Conservation (phyloP, 2,113 vertebrate genomes). For the Piprites chloris region DNA sequence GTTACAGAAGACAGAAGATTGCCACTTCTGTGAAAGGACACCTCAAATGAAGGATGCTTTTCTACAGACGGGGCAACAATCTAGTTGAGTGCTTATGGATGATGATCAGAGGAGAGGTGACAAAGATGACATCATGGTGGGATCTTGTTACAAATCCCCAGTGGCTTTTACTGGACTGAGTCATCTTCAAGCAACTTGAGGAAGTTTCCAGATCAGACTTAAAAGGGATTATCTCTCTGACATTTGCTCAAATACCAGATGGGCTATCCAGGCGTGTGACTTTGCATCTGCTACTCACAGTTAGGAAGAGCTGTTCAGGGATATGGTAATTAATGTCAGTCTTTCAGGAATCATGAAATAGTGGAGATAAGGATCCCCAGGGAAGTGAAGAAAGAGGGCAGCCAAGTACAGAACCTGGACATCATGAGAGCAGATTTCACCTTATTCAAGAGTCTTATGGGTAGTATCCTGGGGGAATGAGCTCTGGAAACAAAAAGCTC, state of each 20-base stretch:
- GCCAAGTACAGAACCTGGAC: background rate
- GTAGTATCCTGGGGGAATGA: background rate
- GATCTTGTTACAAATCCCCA: background rate
- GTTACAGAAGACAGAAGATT: background rate
- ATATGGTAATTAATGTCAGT: background rate
- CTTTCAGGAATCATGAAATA: background rate
- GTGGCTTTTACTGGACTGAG: background rate
- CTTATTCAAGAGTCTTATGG: background rate
- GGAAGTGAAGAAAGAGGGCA: background rate
- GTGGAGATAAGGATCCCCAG: background rate
- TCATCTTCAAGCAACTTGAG: background rate
- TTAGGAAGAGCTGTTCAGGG: background rate
- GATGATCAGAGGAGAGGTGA: background rate
- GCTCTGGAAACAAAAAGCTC: background rate
- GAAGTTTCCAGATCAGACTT: background rate
- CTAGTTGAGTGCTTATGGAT: background rate
- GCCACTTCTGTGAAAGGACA: background rate
- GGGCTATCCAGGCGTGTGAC: background rate
- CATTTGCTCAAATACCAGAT: background rate
- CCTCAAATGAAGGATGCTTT: background rate
- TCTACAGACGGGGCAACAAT: background rate
- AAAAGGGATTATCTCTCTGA: background rate
- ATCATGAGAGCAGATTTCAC: background rate
- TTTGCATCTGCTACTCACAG: background rate
- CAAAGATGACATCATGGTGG: background rate